These are phyloP conservation scores for Ceyx cyanopectus DNA, from an alignment of 2,113 vertebrate genomes.

Conservation along the genomic window DNA sequence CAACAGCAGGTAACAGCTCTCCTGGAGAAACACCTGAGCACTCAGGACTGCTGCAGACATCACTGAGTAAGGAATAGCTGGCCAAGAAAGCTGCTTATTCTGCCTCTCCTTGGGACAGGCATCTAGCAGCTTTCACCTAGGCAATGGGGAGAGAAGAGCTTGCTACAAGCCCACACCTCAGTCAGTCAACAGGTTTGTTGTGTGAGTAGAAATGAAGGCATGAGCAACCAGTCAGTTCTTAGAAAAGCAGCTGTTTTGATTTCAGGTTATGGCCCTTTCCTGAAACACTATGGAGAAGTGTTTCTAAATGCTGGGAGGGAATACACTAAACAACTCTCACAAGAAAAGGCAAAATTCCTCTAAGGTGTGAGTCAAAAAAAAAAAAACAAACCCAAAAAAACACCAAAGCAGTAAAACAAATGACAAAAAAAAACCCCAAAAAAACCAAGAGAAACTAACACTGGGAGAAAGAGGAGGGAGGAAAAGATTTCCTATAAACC, in stretches of 20 bases:
- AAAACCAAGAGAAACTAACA: slow-evolving; percentile 12
- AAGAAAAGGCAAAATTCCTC: background rate
- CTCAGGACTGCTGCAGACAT: background rate
- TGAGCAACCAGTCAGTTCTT: background rate
- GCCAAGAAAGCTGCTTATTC: background rate
- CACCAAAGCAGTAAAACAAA: no score
- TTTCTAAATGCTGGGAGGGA: background rate
- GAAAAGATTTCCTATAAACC: slow-evolving; percentile 73
- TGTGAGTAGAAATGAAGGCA: background rate
- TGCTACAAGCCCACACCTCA: background rate
- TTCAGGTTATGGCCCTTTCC: background rate
- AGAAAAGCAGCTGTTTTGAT: background rate
- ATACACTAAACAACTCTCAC: background rate
- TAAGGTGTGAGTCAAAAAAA: background rate
- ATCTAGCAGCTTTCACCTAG: background rate
- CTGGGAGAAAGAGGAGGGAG: background rate
- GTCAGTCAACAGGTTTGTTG: background rate
- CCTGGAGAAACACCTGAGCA: background rate
- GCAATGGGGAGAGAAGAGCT: background rate
- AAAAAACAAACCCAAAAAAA: background rate
- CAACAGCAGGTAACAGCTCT: background rate
- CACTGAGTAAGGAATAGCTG: background rate
- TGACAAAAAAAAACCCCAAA: background rate
- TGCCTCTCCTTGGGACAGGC: background rate
- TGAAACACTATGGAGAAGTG: background rate